Base-by-base conservation (phyloP, 2,888 invertebrate species). In the Colletes collaris region DNA sequence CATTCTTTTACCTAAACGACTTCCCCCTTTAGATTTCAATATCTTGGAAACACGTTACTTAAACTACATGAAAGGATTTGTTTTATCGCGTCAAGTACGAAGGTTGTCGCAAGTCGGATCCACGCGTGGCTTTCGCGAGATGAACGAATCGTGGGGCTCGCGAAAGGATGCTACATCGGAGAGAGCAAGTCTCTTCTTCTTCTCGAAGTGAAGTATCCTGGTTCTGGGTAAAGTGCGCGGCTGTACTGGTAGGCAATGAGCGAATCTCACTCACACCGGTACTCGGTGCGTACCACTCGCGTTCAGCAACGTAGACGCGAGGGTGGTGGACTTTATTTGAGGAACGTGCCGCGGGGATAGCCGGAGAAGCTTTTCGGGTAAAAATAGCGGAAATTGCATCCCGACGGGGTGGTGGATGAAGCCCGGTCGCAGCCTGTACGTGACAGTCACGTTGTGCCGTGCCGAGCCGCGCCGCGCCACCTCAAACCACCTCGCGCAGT, bases 331-430 rank as follows among this genome's bases (percentile, higher is more conserved):
- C 89, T 91, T 92, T 92, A 92, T 92, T 92, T 92, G 92, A 91
- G 89, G 90, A 92, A 92, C 92, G 92, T 92, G 92, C 90, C 89
- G 85, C 86, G 86, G 88, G 90, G 89, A 90, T 89, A 87, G 84
- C 88, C 88, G 87, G 90, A 89, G 91, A 89, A 92, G 92, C 91
- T 92, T 92, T 92, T 91, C 90, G 89, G 89, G 90, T 92, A 92
- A 92, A 92, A 92, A 92, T 92, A 92, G 91, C 92, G 92, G 92
- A 92, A 92, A 92, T 92, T 92, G 92, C 92, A 92, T 91, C 84
- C 89, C 90, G 81, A 81, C 81, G 83, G 86, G 86, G 84, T 81
- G 86, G 86, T 86, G 88, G 27, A 27, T 27, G 27, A 27, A 27
- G 27, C 27, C 27, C 16, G 60, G 16, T 69, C 52, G 6, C 5